Conservation (phyloP, 2,113 vertebrate genomes). For the Apistogramma diplotaenia region DNA sequence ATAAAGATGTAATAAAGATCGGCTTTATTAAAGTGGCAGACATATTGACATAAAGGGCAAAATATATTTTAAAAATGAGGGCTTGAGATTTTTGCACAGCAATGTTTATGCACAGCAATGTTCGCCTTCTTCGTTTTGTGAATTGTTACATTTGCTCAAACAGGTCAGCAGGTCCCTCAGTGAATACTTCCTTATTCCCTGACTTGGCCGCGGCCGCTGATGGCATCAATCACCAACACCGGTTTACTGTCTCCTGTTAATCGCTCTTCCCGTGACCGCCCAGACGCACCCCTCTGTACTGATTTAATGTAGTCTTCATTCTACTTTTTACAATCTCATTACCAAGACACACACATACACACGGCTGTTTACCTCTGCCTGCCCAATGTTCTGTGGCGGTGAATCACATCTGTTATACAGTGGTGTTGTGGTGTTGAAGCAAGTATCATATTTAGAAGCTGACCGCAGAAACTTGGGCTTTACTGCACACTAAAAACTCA, state of each 20-base stretch:
- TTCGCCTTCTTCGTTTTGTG: background rate
- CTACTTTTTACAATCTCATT: slow-evolving; percentile 60
- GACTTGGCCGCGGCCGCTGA: slow-evolving; percentile 15
- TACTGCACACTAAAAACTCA: background rate
- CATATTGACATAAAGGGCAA: background rate
- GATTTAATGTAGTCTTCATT: slow-evolving; percentile 60
- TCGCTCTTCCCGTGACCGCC: slow-evolving; percentile 21
- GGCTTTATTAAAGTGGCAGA: background rate
- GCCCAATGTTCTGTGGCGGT: slow-evolving; percentile 24
- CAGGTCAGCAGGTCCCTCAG: background rate
- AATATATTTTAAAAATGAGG: background rate
- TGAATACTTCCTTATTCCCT: background rate
- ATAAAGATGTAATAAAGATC: too few relatives aligned
- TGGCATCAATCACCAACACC: slow-evolving; percentile 45
- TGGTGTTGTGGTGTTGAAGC: slow-evolving; percentile 3
- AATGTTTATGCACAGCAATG: background rate
- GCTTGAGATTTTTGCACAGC: background rate
- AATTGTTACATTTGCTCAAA: background rate
- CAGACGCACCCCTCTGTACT: slow-evolving; percentile 26
- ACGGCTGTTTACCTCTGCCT: slow-evolving; percentile 24
- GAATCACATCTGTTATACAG: slow-evolving; percentile 32
- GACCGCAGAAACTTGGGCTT: background rate
- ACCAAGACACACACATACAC: slow-evolving; percentile 11
- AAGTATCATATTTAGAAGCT: slow-evolving; percentile 38
- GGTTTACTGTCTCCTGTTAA: slow-evolving; percentile 48